These are phyloP conservation scores for Ptychoptera albimana DNA, from an alignment of 2,888 invertebrate genomes.

Conservation along the genomic window DNA sequence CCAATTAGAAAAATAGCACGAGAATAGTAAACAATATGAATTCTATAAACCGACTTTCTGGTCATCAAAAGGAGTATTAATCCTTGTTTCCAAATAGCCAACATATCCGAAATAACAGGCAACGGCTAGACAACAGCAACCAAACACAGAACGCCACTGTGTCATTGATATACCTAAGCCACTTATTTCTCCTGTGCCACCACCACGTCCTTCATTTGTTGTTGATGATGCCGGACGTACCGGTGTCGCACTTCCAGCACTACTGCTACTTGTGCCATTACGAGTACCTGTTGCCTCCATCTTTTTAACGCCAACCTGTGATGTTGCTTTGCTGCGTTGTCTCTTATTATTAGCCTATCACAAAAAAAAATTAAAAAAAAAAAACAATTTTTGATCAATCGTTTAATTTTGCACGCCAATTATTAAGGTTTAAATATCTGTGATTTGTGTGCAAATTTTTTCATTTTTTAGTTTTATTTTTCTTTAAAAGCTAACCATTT, in stretches of 20 bases:
- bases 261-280: conserved; percentile 24
- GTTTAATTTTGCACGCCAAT: too few relatives aligned
- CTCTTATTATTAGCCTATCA: too few relatives aligned
- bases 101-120: conserved; percentile 61
- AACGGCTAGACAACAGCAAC: conserved; percentile 44
- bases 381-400: too few relatives aligned
- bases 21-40: background rate
- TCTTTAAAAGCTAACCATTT: too few relatives aligned
- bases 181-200: conserved; percentile 13
- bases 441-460: too few relatives aligned
- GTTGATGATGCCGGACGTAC: conserved; percentile 10
- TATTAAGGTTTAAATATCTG: too few relatives aligned
- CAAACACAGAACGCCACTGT: conserved; percentile 44
- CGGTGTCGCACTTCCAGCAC: conserved; percentile 26
- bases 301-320: too few relatives aligned
- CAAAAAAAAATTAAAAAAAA: too few relatives aligned
- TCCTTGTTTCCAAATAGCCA: conserved; percentile 75
- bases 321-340: too few relatives aligned
- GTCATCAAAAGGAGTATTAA: conserved; percentile 69
- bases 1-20: background rate
- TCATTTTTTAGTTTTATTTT: too few relatives aligned
- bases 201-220: background rate
- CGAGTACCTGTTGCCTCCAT: too few relatives aligned
- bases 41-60: conserved; percentile 41
- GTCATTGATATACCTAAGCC: conserved; percentile 16